phyloP scores from a whole-genome alignment of 2,888 invertebrate species.

The Scelioninae gen. 2 region DNA sequence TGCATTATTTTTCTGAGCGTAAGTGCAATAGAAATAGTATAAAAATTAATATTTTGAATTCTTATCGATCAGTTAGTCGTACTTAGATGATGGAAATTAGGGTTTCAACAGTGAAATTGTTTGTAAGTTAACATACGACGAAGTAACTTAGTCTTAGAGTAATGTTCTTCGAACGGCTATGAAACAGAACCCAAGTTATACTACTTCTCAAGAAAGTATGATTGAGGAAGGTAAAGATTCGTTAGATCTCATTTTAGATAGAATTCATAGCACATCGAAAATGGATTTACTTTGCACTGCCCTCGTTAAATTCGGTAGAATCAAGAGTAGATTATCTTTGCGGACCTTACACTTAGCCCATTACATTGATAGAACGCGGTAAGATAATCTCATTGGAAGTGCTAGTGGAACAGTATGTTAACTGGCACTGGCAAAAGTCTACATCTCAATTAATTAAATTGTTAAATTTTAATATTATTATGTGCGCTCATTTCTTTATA shows the following conservation, averaged over 20 bases:
- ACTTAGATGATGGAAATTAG: slow-evolving; percentile 7
- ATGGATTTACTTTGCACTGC: slow-evolving; percentile 57
- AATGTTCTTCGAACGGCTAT: slow-evolving; percentile 45
- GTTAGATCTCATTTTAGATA: slow-evolving; percentile 57
- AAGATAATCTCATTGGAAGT: slow-evolving; percentile 59
- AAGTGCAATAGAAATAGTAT: too few species aligned
- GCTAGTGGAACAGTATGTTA: slow-evolving; percentile 53
- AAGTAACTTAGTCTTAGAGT: slow-evolving; percentile 36
- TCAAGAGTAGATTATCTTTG: slow-evolving; percentile 60
- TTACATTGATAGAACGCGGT: slow-evolving; percentile 60
- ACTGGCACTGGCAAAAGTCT: slow-evolving; percentile 51
- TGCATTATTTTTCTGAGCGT: too few species aligned
- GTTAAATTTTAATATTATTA: slow-evolving; percentile 50
- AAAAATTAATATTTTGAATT: too few species aligned
- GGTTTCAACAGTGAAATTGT: slow-evolving; percentile 37
- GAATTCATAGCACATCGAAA: slow-evolving; percentile 58
- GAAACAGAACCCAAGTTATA: slow-evolving; percentile 48
- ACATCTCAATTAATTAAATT: slow-evolving; percentile 57
- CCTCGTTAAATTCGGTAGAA: slow-evolving; percentile 59
- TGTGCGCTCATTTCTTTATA: slow-evolving; percentile 17
- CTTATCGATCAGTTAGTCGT: slow-evolving; percentile 7
- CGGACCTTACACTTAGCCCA: slow-evolving; percentile 55
- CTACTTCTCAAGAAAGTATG: slow-evolving; percentile 56
- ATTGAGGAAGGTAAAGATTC: slow-evolving; percentile 54
- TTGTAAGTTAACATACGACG: slow-evolving; percentile 52